Conservation (phyloP, 2,888 invertebrate genomes). For the Plutella xylostella region DNA sequence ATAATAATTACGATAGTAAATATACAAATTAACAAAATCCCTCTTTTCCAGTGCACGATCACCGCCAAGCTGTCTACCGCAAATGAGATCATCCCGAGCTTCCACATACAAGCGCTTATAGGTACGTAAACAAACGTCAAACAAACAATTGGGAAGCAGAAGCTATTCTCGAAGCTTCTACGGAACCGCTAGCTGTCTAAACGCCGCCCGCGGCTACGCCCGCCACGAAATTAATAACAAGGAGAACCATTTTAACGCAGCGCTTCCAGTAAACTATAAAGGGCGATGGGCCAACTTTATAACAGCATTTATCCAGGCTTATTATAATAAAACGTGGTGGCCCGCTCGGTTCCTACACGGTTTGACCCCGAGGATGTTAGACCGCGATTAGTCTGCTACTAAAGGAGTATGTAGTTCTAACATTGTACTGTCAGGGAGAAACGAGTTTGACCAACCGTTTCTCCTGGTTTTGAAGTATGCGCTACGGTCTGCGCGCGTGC, state of each 20-base stretch:
- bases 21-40: too few species aligned
- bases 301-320: conserved; percentile 30
- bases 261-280: conserved; percentile 24
- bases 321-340: conserved; percentile 65
- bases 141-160: too few species aligned
- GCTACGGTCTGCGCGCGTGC: too few species aligned
- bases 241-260: conserved; percentile 28
- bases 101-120: conserved; percentile 67
- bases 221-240: neutral
- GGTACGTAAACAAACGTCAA: too few species aligned
- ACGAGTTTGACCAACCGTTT: neutral
- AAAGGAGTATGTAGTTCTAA: conserved; percentile 35
- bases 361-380: conserved; percentile 47
- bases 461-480: neutral
- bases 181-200: too few species aligned
- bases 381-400: conserved; percentile 55
- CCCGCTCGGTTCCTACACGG: conserved; percentile 51
- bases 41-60: conserved; percentile 49
- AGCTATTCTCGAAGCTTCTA: too few species aligned
- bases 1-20: too few species aligned
- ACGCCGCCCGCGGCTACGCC: too few species aligned
- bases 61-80: conserved; percentile 69
- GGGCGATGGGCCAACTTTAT: conserved; percentile 51
- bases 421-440: conserved; percentile 25
- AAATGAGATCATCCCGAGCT: conserved; percentile 60